A percentile compares a stretch with the other conserved stretches of the same genome.
Evolutionary conservation across 1,140 invertebrate genomes (phyloP).

Genomic region (Delia radicum): DNA sequence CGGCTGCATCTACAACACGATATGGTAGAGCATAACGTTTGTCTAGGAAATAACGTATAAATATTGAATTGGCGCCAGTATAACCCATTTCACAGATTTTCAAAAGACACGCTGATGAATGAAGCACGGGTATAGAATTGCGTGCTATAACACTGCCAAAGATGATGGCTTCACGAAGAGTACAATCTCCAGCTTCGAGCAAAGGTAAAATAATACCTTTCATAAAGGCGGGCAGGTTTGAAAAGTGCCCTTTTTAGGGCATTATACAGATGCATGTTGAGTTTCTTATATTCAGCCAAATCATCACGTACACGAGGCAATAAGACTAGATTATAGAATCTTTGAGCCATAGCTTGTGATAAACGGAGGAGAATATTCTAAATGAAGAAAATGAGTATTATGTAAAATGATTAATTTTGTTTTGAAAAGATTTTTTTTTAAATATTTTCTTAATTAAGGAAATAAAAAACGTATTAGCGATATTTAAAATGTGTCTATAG

Average conservation of each 20-base stretch:
- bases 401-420: too few species aligned
- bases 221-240: slow-evolving; percentile 98
- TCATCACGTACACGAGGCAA: slow-evolving; percentile 93
- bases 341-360: slow-evolving; percentile 94
- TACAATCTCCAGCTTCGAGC: slow-evolving; percentile 89
- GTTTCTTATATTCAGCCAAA: slow-evolving; percentile 88
- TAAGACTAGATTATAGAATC: slow-evolving; percentile 93
- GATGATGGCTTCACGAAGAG: slow-evolving; percentile 92
- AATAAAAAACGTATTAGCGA: too few species aligned
- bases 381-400: too few species aligned
- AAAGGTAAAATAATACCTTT: slow-evolving; percentile 93
- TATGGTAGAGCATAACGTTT: slow-evolving; percentile 98
- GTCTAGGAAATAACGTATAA: slow-evolving; percentile 91
- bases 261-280: slow-evolving; percentile 97
- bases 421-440: too few species aligned
- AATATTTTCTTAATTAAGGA: too few species aligned
- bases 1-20: slow-evolving; percentile 91
- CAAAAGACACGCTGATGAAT: slow-evolving; percentile 91
- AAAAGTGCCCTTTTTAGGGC: slow-evolving; percentile 91
- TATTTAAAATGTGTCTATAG: too few species aligned
- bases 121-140: slow-evolving; percentile 93
- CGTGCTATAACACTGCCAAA: slow-evolving; percentile 88
- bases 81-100: slow-evolving; percentile 99
- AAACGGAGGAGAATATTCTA: slow-evolving; percentile 95
- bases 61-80: slow-evolving; percentile 95